Evolutionary conservation across 2,888 invertebrate species (phyloP).

Genomic region (Ormyrus thymus): DNA sequence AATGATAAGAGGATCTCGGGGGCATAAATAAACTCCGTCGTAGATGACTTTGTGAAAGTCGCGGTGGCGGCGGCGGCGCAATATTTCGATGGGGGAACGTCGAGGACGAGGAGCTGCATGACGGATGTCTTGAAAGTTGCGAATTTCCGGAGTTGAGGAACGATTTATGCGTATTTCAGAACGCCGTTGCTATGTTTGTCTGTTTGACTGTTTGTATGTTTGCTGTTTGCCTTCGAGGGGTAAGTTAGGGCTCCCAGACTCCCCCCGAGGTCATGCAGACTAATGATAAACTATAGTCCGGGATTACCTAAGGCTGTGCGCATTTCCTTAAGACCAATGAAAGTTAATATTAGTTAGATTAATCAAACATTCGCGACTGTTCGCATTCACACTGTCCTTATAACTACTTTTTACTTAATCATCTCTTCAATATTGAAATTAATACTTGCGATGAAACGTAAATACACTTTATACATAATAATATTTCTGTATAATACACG

Average conservation of each 20-base stretch:
- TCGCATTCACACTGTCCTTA: no score
- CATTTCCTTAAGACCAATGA: slow-evolving; percentile 16
- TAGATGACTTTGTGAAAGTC: slow-evolving; percentile 29
- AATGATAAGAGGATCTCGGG: slow-evolving; percentile 11
- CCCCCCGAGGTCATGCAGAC: neutral
- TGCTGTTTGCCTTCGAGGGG: slow-evolving; percentile 44
- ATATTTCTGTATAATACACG: no score
- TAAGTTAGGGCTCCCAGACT: slow-evolving; percentile 6
- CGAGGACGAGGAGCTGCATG: slow-evolving; percentile 24
- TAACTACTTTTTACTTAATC: no score
- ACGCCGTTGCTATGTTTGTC: neutral
- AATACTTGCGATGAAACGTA: no score
- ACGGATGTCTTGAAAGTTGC: slow-evolving; percentile 54
- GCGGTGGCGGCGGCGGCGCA: neutral
- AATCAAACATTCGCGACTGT: no score
- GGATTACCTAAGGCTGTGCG: slow-evolving; percentile 24
- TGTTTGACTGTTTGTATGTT: slow-evolving; percentile 47
- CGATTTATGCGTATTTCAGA: slow-evolving; percentile 50
- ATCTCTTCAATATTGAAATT: no score
- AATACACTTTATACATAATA: no score
- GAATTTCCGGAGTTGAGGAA: slow-evolving; percentile 46
- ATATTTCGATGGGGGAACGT: slow-evolving; percentile 27
- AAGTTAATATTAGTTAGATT: slow-evolving; percentile 20
- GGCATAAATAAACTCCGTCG: slow-evolving; percentile 33
- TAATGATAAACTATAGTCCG: slow-evolving; percentile 49